Base-by-base conservation (phyloP, 1,140 invertebrate genomes). In the Megalonaias nervosa region DNA sequence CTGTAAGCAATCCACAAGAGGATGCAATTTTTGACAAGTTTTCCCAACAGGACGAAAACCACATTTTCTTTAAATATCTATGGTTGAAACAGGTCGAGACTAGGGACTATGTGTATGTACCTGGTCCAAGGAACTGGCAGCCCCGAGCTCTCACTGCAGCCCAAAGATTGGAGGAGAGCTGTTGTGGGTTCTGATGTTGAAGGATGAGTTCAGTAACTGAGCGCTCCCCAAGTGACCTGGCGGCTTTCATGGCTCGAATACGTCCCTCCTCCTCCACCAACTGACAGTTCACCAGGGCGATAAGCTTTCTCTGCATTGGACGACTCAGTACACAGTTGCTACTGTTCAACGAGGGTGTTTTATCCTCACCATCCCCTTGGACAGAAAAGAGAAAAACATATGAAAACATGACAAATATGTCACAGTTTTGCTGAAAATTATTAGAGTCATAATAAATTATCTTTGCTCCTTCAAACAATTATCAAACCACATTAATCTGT, bases 61-160 rank as follows among this genome's bases (percentile, higher is more conserved):
- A 4, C 38, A 48, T 48, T 9, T 48, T 48, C 38, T 48, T 5
- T 38, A 38, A 3, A 9, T 38, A 38, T 26, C 26, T 48, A 6
- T 48, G 38, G 38, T 48, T 0, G 6, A 11, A 6, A 48, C 5
- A 48, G 38, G 9, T 48, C 9, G 38, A 48, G 38, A 48, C 38
- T 48, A 9, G 38, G 38, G 38, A 11, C 38, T 48, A 11, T 55
- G 17, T 38, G 19, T 57, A 56, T 48, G n/a, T 90, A 94, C 94
- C 94, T 82, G 98, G 98, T n/a, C 98, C 98, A 19, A 99, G 93
- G 91, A 99, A 99, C 91, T 99, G 98, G 90, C 98, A 99, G 57
- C 98, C 98, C 72, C 98, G 93, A 5, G 97, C 96, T 75, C 98
- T 91, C 6, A 99, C 98, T 66, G 98, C 98, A 59, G 97, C 97